Percentiles rank a stretch among this genome's conserved stretches.
These are phyloP conservation scores for Pollenia griseotomentosa DNA, from an alignment of 2,888 invertebrate genomes.

Conservation along the genomic window DNA sequence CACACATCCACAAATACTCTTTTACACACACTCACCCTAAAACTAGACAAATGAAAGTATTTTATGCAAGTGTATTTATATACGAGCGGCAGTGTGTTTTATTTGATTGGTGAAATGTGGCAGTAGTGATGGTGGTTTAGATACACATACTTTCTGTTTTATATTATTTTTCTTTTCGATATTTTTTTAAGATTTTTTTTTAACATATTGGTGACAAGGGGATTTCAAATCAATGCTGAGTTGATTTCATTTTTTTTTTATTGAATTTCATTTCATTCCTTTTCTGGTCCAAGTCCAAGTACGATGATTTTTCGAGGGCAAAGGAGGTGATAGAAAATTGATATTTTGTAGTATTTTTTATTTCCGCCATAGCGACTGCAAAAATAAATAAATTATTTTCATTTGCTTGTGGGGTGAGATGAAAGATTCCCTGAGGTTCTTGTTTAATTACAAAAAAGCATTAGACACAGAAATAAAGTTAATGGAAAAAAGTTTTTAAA, in stretches of 20 bases:
- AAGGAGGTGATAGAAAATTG: not conserved
- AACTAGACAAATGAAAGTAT: slow-evolving; percentile 20
- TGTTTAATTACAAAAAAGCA: slow-evolving; percentile 36
- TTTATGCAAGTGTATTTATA: slow-evolving; percentile 16
- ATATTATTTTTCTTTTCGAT: slow-evolving; percentile 26
- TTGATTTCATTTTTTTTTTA: slow-evolving; percentile 19
- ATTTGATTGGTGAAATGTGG: slow-evolving; percentile 43
- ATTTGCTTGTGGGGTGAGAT: not conserved
- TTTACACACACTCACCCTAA: not conserved
- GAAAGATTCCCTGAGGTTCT: slow-evolving; percentile 6
- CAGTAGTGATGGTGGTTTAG: slow-evolving; percentile 35
- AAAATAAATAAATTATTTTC: slow-evolving; percentile 18
- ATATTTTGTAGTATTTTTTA: slow-evolving; percentile 18
- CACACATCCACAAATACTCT: not conserved
- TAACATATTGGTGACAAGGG: slow-evolving; percentile 43
- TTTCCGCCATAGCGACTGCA: not conserved
- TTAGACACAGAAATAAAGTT: not conserved
- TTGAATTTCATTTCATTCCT: not conserved
- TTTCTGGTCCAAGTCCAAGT: not conserved
- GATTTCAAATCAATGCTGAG: slow-evolving; percentile 52
- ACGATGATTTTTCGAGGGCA: not conserved
- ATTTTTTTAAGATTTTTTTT: slow-evolving; percentile 11
- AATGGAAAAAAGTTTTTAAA: slow-evolving; percentile 3
- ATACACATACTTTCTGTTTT: slow-evolving; percentile 25
- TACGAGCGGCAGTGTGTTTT: not conserved